Evolutionary conservation across 2,113 vertebrate genomes (phyloP), one percentile per base, ranked within the genome.

Genomic region (Ptilonorhynchus violaceus): DNA sequence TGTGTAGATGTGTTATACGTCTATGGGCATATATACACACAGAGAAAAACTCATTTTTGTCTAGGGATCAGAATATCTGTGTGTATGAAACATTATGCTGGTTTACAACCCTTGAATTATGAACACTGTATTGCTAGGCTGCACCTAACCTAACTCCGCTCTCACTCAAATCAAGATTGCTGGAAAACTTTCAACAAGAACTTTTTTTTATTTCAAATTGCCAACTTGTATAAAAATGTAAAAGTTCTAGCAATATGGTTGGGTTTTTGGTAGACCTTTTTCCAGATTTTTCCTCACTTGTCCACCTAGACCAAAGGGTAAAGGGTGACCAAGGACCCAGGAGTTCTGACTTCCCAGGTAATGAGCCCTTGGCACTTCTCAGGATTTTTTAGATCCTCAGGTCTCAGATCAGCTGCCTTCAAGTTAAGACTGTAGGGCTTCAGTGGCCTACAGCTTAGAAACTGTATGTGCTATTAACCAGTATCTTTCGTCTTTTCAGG

Each of bases 401-500:
- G 8, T 58, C 46, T 58, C n/a, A 53, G 8, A 56, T 37, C 15
- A 88, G 13, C 27, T 73, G 15, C 49, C n/a, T 78, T 88, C 58
- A 62, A 0, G 0, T 62, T 58, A 87, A 84, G 50, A 62, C 16
- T 42, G 7, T 11, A 7, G 13, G 12, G 5, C 0, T 17, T 1
- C 19, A 69, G 9, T n/a, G 35, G 7, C 15, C 15, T 79, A 39
- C 19, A 60, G 27, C 5, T 87, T 49, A 77, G 91, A 78, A 89
- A 84, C 19, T 66, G 8, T 21, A 21, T 18, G 15, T 33, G 13
- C 5, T 37, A 23, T 72, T 50, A 73, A 68, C 4, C 23, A 72
- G 39, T 7, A 76, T 27, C 35, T 35, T 56, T 20, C 9, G 41
- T 46, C 18, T 80, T 77, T 41, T 69, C n/a, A 73, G 9, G 12